A percentile compares a stretch with the other conserved stretches of the same genome.
Conservation (phyloP, 2,888 invertebrate species). For the Erynnis tages region DNA sequence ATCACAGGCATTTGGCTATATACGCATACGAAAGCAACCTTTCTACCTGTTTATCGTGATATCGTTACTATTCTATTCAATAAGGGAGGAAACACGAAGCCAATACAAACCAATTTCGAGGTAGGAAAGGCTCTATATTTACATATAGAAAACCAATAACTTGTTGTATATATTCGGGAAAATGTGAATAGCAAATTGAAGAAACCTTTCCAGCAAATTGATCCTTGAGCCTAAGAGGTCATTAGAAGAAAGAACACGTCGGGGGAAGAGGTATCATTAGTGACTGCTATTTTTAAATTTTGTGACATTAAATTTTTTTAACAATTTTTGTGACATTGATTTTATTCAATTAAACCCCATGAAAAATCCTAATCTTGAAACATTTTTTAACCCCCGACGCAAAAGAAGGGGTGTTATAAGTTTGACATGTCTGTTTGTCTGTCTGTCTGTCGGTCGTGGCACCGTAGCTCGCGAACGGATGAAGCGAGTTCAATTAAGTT, state of each 20-base stretch:
- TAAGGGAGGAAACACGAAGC: constrained; percentile 42
- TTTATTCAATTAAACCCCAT: no score
- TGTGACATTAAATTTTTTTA: no score
- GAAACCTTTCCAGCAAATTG: constrained; percentile 7
- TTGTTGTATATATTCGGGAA: constrained; percentile 16
- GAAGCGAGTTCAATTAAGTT: no score
- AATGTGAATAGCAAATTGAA: constrained; percentile 14
- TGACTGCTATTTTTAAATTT: background rate
- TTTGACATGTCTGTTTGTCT: no score
- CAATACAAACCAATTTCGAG: constrained; percentile 49
- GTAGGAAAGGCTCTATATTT: constrained; percentile 44
- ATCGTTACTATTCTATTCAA: constrained; percentile 41
- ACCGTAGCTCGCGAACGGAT: no score
- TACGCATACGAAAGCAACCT: constrained; percentile 2
- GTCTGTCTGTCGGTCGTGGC: no score
- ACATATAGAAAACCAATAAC: constrained; percentile 51
- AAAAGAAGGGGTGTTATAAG: no score
- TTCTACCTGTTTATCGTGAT: constrained; percentile 22
- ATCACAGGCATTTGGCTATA: background rate
- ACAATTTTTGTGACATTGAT: no score
- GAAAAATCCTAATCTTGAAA: no score
- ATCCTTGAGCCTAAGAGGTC: background rate
- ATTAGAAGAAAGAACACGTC: background rate
- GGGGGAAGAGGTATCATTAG: background rate
- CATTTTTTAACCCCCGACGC: no score